A percentile compares a stretch with the other conserved stretches of the same genome.
Evolutionary conservation across 2,113 vertebrate species (phyloP).

Genomic region (Harpagus bidentatus): DNA sequence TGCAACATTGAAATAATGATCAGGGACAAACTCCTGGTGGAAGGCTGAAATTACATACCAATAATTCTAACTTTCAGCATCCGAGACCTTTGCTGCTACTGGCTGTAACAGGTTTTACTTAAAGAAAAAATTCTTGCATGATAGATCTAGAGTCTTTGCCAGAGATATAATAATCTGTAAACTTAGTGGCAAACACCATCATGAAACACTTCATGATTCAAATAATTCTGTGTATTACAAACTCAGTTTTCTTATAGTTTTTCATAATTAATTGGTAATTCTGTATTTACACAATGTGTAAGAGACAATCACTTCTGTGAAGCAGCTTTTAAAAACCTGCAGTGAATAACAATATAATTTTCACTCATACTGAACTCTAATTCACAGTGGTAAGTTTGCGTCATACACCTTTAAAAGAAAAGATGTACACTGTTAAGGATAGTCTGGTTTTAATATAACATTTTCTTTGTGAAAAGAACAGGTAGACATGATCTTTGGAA

Average conservation of each 20-base stretch:
- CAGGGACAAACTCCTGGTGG: neutral
- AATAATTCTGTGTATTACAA: neutral
- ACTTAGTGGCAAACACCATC: neutral
- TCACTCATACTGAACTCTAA: neutral
- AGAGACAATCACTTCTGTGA: neutral
- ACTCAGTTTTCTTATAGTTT: neutral
- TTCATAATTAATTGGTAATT: neutral
- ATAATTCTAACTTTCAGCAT: neutral
- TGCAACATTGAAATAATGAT: neutral
- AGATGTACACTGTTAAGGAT: neutral
- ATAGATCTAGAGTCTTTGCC: neutral
- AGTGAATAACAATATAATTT: neutral
- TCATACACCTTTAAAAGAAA: neutral
- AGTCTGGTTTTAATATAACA: neutral
- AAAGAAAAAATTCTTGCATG: neutral
- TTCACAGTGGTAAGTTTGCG: neutral
- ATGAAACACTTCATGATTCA: neutral
- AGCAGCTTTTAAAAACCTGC: neutral
- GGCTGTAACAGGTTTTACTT: neutral
- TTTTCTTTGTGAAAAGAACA: neutral
- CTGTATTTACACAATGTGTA: neutral
- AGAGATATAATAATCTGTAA: neutral
- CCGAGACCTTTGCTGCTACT: neutral
- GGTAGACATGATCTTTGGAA: neutral
- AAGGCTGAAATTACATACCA: neutral